Evolutionary conservation across 2,888 invertebrate genomes (phyloP).

Genomic region (Gymnosoma rotundatum): DNA sequence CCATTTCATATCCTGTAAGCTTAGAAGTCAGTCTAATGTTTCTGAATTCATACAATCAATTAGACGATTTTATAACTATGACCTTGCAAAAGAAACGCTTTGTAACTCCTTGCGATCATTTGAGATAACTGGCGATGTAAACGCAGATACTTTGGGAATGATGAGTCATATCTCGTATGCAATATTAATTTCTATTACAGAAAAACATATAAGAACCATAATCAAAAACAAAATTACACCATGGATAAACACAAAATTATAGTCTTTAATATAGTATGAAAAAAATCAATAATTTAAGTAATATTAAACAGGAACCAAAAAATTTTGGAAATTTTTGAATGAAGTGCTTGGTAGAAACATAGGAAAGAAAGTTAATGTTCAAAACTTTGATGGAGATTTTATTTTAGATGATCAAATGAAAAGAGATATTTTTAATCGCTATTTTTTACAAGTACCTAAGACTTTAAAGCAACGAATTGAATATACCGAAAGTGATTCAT

Average conservation of each 20-base stretch:
- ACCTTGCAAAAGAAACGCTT: background rate
- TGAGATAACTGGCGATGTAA: background rate
- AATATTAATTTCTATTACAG: background rate
- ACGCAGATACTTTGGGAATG: background rate
- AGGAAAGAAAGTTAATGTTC: background rate
- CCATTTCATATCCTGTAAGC: background rate
- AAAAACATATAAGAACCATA: background rate
- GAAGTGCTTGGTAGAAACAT: background rate
- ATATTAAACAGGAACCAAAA: background rate
- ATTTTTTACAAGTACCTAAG: background rate
- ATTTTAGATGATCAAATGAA: background rate
- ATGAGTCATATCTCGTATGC: background rate
- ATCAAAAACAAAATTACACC: background rate
- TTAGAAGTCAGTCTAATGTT: background rate
- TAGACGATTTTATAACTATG: background rate
- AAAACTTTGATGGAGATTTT: background rate
- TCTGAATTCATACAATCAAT: background rate
- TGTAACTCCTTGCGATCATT: background rate
- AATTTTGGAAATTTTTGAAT: slow-evolving; percentile 6
- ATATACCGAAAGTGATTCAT: background rate
- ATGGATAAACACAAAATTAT: background rate
- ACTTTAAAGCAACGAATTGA: background rate
- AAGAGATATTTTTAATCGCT: background rate
- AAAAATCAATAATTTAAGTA: background rate
- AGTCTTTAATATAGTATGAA: background rate